phyloP scores from a whole-genome alignment of 2,797 vertebrate species.

The Bradypodion pumilum region DNA sequence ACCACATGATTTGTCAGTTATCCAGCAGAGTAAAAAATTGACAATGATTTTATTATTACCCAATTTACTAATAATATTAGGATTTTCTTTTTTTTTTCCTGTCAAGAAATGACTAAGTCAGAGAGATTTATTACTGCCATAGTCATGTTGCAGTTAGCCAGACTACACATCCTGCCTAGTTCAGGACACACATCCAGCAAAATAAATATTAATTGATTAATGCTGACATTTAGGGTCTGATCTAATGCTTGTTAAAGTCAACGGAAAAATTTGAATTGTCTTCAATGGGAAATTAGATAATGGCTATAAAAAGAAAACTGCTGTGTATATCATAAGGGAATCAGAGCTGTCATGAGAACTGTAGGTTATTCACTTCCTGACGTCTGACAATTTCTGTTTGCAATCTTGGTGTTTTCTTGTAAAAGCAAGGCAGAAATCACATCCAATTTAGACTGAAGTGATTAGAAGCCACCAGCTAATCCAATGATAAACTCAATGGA shows the following conservation, averaged over 20 bases:
- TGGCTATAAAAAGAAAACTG: slow-evolving; percentile 60
- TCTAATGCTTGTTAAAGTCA: slow-evolving; percentile 71
- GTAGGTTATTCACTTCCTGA: slow-evolving; percentile 54
- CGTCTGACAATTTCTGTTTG: slow-evolving; percentile 30
- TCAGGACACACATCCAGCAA: slow-evolving; percentile 68
- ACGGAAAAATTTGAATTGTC: slow-evolving; percentile 68
- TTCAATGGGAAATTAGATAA: slow-evolving; percentile 68
- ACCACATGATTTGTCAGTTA: slow-evolving; percentile 53
- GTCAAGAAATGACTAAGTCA: slow-evolving; percentile 61
- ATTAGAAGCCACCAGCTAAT: slow-evolving; percentile 59
- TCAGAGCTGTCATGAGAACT: slow-evolving; percentile 63
- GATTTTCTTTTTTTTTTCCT: slow-evolving; percentile 42
- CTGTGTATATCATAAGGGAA: slow-evolving; percentile 54
- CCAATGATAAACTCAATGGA: slow-evolving; percentile 64
- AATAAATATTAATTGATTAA: slow-evolving; percentile 72
- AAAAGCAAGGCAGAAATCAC: slow-evolving; percentile 68
- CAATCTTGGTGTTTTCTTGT: slow-evolving; percentile 71
- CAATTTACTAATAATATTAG: slow-evolving; percentile 57
- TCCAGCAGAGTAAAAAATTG: slow-evolving; percentile 47
- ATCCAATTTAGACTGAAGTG: slow-evolving; percentile 60
- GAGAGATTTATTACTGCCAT: slow-evolving; percentile 65
- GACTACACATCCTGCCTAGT: slow-evolving; percentile 67
- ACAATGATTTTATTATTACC: slow-evolving; percentile 59
- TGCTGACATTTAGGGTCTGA: slow-evolving; percentile 67
- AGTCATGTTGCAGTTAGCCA: slow-evolving; percentile 54